Conservation (phyloP, 2,113 vertebrate species). For the Tursiops truncatus region DNA sequence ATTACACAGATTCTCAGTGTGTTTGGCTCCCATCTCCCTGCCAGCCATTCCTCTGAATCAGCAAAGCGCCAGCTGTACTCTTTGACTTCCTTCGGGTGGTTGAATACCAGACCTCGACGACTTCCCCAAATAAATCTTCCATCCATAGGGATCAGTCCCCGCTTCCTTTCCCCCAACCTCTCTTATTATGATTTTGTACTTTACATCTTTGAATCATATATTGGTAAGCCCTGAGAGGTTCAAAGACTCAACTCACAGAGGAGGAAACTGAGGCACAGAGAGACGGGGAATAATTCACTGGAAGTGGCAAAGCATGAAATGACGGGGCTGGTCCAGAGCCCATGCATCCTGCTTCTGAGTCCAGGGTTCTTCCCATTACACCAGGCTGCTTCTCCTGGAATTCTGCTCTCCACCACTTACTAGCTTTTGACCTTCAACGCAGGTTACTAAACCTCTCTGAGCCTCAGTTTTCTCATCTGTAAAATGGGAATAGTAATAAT, state of each 20-base stretch:
- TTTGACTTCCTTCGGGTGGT: conserved; percentile 66
- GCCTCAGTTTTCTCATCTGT: not conserved
- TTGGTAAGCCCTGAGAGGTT: not conserved
- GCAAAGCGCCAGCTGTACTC: conserved; percentile 82
- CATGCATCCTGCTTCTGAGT: no score
- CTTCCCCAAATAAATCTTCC: conserved; percentile 58
- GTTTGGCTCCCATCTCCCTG: conserved; percentile 70
- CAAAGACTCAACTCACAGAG: not conserved
- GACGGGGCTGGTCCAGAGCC: not conserved
- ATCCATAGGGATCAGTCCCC: not conserved
- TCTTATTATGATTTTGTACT: not conserved
- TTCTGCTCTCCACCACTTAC: not conserved
- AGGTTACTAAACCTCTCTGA: not conserved
- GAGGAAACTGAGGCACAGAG: not conserved
- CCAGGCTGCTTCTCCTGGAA: not conserved
- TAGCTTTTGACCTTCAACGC: not conserved
- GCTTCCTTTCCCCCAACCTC: not conserved
- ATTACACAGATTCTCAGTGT: conserved; percentile 81
- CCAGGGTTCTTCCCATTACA: not conserved
- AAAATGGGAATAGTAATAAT: not conserved
- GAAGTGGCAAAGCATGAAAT: fast-evolving
- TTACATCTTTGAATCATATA: not conserved
- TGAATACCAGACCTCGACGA: conserved; percentile 66
- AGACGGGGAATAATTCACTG: not conserved
- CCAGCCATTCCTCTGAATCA: conserved; percentile 74